A percentile compares a stretch with the other conserved stretches of the same genome.
Evolutionary conservation across 2,888 invertebrate species (phyloP).

Genomic region (Nysson spinosus): DNA sequence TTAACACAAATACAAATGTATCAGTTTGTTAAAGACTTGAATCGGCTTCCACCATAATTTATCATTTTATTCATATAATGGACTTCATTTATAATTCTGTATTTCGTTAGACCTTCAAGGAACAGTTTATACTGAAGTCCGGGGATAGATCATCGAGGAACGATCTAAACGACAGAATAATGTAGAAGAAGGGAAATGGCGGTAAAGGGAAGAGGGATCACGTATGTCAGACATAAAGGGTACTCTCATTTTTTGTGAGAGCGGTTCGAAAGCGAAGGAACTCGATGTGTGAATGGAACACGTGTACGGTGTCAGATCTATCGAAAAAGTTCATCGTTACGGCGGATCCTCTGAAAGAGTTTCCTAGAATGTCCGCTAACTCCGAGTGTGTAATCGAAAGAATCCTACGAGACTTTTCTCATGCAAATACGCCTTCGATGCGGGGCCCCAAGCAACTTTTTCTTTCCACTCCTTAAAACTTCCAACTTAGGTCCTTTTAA

Average conservation of each 20-base stretch:
- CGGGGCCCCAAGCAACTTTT: slow-evolving; percentile 53
- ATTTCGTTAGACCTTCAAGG: too few relatives aligned
- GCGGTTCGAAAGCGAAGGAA: slow-evolving; percentile 7
- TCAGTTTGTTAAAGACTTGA: too few relatives aligned
- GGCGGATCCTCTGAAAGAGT: slow-evolving; percentile 50
- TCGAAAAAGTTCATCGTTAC: slow-evolving; percentile 60
- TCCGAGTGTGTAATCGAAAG: slow-evolving; percentile 64
- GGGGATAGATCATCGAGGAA: background rate
- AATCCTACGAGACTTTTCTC: slow-evolving; percentile 63
- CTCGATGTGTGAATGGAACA: slow-evolving; percentile 54
- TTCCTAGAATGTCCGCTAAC: slow-evolving; percentile 57
- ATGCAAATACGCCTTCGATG: slow-evolving; percentile 56
- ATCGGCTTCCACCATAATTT: too few relatives aligned
- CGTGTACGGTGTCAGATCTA: slow-evolving; percentile 61
- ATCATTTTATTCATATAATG: too few relatives aligned
- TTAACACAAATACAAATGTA: too few relatives aligned
- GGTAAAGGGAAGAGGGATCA: slow-evolving; percentile 33
- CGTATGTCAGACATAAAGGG: slow-evolving; percentile 25
- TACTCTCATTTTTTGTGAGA: slow-evolving; percentile 8
- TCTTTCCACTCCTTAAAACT: slow-evolving; percentile 58
- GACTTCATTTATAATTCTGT: too few relatives aligned
- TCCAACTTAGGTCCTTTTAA: slow-evolving; percentile 60
- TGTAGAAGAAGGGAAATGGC: slow-evolving; percentile 10
- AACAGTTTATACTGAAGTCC: too few relatives aligned
- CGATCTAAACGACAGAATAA: background rate